Evolutionary conservation across 2,113 vertebrate genomes (phyloP), one percentile per base, ranked within the genome.

Genomic region (Thamnaconus septentrionalis): DNA sequence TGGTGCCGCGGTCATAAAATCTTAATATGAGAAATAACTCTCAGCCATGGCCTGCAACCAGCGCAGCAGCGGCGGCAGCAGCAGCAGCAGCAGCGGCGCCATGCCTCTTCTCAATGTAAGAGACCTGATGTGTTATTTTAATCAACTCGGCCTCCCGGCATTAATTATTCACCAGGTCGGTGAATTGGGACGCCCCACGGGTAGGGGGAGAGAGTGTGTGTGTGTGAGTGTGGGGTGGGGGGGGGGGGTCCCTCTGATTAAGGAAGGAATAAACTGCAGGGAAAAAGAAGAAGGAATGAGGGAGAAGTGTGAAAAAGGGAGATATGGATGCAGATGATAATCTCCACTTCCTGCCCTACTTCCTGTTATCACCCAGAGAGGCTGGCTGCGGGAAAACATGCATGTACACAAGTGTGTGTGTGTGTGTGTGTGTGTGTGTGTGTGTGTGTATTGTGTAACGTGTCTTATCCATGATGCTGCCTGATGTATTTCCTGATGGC

Each of bases 91-190:
- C 18, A 68, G 68, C 39, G 7, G 74, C 69, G 59, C 45, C 68
- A 54, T 75, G 78, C 50, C 58, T 88, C 75, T 78, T 75, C 77
- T 87, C 75, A 78, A 75, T 75, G 88, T 78, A 81, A 61, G 69
- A 78, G 75, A 79, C 81, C 83, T 83, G 80, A 84, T 84, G 83
- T 88, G 87, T 89, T 87, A 81, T 87, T 91, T 89, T 89, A 87
- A 91, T 90, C 88, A 84, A 83, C 82, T 79, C 45, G 68, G 71
- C 81, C 86, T 87, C 85, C 72, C 51, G 72, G 72, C 72, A 87
- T 91, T 87, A 86, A 92, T 90, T 89, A 91, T 91, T 91, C 81
- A 90, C 63, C 73, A 76, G 65, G 85, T 77, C 80, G 76, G 87
- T 83, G 86, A 81, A 88, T 79, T 88, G 85, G 84, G 82, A 90